A percentile compares a stretch with the other conserved stretches of the same genome.
phyloP scores from a whole-genome alignment of 2,797 vertebrate species.

The Catamblyrhynchus diadema region DNA sequence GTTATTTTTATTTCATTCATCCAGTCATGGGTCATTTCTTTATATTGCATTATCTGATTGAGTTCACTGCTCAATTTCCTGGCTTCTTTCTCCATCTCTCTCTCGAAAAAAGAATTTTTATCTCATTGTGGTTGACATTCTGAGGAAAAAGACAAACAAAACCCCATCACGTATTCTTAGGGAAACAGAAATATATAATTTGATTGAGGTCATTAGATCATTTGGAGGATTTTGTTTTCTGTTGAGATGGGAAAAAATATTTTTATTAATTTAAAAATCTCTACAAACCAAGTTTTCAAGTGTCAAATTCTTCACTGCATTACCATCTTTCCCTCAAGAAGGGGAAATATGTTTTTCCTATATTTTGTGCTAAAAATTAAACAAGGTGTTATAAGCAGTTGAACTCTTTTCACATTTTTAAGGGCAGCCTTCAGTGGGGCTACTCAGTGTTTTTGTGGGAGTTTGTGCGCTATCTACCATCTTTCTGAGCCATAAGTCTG shows the following conservation, averaged over 20 bases:
- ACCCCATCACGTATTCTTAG: background rate
- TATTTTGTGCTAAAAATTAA: background rate
- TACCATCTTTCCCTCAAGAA: background rate
- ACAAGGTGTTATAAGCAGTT: background rate
- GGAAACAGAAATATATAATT: background rate
- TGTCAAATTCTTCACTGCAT: background rate
- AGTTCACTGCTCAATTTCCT: background rate
- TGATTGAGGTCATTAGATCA: background rate
- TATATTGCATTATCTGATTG: background rate
- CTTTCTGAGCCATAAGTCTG: background rate
- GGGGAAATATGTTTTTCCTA: background rate
- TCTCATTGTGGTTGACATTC: background rate
- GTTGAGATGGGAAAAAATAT: background rate
- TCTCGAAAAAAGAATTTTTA: background rate
- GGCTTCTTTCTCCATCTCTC: background rate
- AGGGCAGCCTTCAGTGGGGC: background rate
- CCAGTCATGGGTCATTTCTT: background rate
- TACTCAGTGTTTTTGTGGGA: background rate
- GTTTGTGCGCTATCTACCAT: background rate
- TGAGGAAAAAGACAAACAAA: background rate
- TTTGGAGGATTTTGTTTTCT: background rate
- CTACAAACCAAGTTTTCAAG: background rate
- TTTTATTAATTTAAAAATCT: background rate
- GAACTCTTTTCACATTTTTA: background rate
- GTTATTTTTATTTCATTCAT: background rate